Base-by-base conservation (phyloP, 2,113 vertebrate genomes). In the Hystrix brachyura region DNA sequence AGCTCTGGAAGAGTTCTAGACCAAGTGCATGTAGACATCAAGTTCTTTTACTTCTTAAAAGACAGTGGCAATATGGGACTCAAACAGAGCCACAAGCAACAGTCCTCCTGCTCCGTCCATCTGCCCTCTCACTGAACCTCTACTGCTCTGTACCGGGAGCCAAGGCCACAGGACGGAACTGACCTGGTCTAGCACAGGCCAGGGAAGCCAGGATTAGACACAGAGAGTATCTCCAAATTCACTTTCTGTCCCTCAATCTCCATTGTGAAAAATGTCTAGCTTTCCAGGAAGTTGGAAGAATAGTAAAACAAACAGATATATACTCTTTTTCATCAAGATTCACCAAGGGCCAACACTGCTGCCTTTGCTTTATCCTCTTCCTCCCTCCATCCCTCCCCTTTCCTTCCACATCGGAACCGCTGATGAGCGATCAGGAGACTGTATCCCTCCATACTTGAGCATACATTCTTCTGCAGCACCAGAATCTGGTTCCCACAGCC, bases 261-360 rank as follows among this genome's bases (percentile, higher is more conserved):
- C 85, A 88, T 55, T 94, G 12, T 91, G 46, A 95, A 86, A 78
- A 90, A 57, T 65, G 34, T 62, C 55, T n/a, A 87, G 51, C 21
- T 87, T 72, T 90, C 5, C 85, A 78, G 88, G 34, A 93, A 87
- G 78, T 9, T 92, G 57, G 72, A 96, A 85, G 46, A 91, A 74
- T 0, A 87, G 29, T 87, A 90, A 64, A 91, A 78, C 67, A 64
- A 65, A 78, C 67, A 64, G 60, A 46, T 57, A 51, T 21, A 55
- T 14, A 25, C 23, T 1, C n/a, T 19, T 38, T 51, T 74, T 62
- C n/a, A 74, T 4, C 48, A 60, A 83, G 76, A 92, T 12, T 92
- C 32, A 69, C 17, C 59, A 87, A 21, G 83, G 60, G n/a, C 53
- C 60, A 76, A 78, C 38, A 25, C 43, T 64, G 34, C 12, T 48